Conservation (phyloP, 2,113 vertebrate genomes). For the Gallinago undulata region DNA sequence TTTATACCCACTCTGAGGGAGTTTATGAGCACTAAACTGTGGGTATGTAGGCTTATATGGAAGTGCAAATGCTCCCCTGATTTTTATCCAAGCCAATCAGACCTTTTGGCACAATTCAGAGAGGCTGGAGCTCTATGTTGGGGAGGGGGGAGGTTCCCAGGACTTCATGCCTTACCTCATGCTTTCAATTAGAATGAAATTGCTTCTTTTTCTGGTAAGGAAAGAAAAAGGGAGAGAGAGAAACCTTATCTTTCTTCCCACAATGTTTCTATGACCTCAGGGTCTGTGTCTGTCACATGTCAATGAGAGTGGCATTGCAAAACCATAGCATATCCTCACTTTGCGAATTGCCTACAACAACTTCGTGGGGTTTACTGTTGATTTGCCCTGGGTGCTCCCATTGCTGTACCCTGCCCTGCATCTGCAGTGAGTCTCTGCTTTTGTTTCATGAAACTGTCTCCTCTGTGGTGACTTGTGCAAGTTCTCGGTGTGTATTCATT, state of each 20-base stretch:
- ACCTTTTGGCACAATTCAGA: neutral
- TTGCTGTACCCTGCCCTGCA: neutral
- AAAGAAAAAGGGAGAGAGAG: neutral
- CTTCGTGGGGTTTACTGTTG: neutral
- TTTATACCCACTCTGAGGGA: conserved; percentile 36
- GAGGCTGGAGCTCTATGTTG: neutral
- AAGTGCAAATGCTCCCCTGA: conserved; percentile 38
- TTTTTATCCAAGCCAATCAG: conserved; percentile 52
- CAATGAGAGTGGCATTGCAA: neutral
- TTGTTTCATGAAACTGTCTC: neutral
- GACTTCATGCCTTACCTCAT: neutral
- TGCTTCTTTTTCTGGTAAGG: neutral
- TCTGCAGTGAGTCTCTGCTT: neutral
- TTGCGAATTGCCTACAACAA: neutral
- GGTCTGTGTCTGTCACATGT: neutral
- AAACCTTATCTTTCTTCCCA: neutral
- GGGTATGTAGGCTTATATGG: conserved; percentile 57
- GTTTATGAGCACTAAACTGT: conserved; percentile 39
- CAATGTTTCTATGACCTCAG: neutral
- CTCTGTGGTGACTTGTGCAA: neutral
- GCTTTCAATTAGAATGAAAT: conserved; percentile 44
- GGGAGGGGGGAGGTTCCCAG: neutral
- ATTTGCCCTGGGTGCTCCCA: neutral
- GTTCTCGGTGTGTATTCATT: neutral
- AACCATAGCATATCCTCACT: neutral